phyloP scores from a whole-genome alignment of 2,113 vertebrate genomes.

The Irena cyanogastra region DNA sequence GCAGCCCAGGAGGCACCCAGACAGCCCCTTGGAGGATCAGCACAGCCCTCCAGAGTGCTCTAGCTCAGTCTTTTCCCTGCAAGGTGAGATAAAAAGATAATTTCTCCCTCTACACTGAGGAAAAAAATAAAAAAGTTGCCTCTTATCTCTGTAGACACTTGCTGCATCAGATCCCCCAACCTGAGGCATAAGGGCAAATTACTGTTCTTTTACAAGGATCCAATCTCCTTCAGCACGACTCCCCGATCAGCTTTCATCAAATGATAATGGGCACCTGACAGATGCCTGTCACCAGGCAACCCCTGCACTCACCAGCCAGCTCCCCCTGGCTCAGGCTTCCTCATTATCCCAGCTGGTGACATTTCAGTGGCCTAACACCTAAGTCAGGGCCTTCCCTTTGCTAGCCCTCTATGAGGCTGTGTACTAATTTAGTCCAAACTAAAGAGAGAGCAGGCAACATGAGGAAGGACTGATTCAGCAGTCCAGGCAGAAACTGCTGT shows the following conservation, averaged over 20 bases:
- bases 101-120: neutral
- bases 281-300: neutral
- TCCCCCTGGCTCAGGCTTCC: neutral
- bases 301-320: neutral
- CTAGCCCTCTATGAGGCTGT: neutral
- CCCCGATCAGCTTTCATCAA: slow-evolving; percentile 1
- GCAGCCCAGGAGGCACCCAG: neutral
- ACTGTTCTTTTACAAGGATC: slow-evolving; percentile 12
- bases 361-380: neutral
- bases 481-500: neutral
- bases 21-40: neutral
- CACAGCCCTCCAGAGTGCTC: neutral
- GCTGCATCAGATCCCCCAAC: neutral
- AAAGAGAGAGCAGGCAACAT: neutral
- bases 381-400: neutral
- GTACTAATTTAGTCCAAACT: neutral
- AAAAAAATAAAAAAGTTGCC: neutral
- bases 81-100: neutral
- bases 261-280: slow-evolving; percentile 15
- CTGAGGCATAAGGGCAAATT: neutral
- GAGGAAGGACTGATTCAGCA: neutral
- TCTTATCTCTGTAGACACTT: neutral
- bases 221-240: neutral
- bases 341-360: neutral
- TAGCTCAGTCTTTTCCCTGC: neutral